Evolutionary conservation across 2,888 invertebrate species (phyloP).

Genomic region (Rhodophaea formosa): DNA sequence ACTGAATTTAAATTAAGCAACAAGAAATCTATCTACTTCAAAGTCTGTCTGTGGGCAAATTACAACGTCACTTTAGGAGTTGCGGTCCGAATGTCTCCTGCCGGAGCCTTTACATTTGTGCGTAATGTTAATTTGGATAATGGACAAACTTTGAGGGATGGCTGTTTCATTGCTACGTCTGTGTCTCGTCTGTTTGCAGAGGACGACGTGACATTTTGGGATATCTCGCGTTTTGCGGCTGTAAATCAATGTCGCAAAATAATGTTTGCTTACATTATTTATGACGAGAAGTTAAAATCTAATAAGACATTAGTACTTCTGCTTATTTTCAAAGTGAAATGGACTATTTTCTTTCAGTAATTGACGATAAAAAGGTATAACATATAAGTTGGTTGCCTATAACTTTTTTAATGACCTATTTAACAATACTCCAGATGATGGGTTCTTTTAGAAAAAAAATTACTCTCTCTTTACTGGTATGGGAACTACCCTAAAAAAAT

Average conservation of each 20-base stretch:
- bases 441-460: too few relatives aligned
- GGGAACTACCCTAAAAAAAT: too few relatives aligned
- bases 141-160: background rate
- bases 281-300: too few relatives aligned
- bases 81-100: background rate
- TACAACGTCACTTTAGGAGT: background rate
- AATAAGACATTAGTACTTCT: background rate
- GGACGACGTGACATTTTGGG: background rate
- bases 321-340: background rate
- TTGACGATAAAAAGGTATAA: too few relatives aligned
- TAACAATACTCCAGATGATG: too few relatives aligned
- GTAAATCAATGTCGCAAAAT: background rate
- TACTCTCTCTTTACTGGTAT: too few relatives aligned
- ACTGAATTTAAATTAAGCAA: too few relatives aligned
- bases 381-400: too few relatives aligned
- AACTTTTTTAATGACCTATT: too few relatives aligned
- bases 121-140: constrained; percentile 1
- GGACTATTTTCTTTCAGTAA: too few relatives aligned
- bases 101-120: background rate
- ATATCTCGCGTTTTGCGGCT: background rate
- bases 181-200: background rate
- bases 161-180: background rate
- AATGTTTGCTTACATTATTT: too few relatives aligned
- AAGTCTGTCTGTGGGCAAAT: background rate
- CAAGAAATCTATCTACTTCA: background rate